Evolutionary conservation across 2,113 vertebrate genomes (phyloP), one percentile per base, ranked within the genome.

Genomic region (Chaenocephalus aceratus): DNA sequence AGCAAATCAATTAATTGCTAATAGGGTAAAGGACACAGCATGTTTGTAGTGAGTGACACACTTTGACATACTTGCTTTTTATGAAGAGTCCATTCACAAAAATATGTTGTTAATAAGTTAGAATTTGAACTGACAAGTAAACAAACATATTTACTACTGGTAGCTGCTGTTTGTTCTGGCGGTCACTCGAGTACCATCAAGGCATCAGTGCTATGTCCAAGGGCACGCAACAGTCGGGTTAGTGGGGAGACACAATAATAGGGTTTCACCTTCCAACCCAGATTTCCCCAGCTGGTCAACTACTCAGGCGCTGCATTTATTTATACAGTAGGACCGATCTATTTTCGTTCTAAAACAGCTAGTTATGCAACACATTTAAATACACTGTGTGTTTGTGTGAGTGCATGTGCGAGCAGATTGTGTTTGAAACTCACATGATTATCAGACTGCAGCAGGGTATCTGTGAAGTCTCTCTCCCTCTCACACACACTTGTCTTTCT

Each of bases 361-460:
- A 14, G 70, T 83, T 86, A 77, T 72, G 68, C 69, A 77, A 84
- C 66, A 3, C 72, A 51, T 75, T 82, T 82, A 61, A 82, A 80
- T 48, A 59, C 23, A 61, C 13, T 11, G 9, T 73, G 79, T 15
- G 16, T 59, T 66, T 75, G 63, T 62, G 36, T 49, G 45, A 30
- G 46, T 64, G 49, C 41, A 6, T 49, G 56, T 71, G 56, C 52
- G 45, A 59, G 66, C 46, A 80, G 67, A 75, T 72, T 76, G 66
- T 46, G 61, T 72, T 34, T 82, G 16, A 63, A 48, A n/a, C n/a
- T n/a, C n/a, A n/a, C 75, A 79, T 74, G 67, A 72, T 76, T 69
- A 78, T 77, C 21, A 46, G 45, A 66, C 59, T 49, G 64, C 59
- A 77, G 51, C 52, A 44, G 26, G 46, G n/a, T 46, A 11, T 72